Evolutionary conservation across 2,888 invertebrate species (phyloP), one percentile per base, ranked within the genome.

Genomic region (Acanthosoma haemorrhoidale): DNA sequence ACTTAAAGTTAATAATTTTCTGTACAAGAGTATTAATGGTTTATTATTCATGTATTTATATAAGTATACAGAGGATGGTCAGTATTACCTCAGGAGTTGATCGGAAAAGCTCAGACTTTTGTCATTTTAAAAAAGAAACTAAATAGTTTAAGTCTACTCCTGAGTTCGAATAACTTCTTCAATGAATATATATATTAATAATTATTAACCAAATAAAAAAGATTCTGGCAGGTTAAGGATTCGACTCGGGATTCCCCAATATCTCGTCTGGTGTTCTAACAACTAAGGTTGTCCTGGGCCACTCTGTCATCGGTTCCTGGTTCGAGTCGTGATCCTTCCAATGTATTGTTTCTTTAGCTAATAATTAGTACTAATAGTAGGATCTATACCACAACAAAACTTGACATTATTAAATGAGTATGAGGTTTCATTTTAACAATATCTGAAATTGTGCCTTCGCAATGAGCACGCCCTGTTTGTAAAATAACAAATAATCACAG

Each of bases 401-500:
- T n/a, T n/a, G n/a, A n/a, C n/a, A n/a, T n/a, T n/a, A n/a, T n/a
- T n/a, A n/a, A n/a, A n/a, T n/a, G n/a, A n/a, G n/a, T n/a, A n/a
- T n/a, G n/a, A n/a, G n/a, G n/a, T 39, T 4, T 39, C 16, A 15
- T 39, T 39, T 15, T 3, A 1, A 16, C 11, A 43, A 21, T 43
- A n/a, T 43, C 13, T 4, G 43, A 21, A 43, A 21, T 1, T 21
- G 43, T 21, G 18, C 43, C 5, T 21, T 43, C 21, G 11, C 43
- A 43, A 43, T 43, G 43, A 43, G 21, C 4, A 18, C 8, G 43
- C 13, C 32, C 31, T 6, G 21, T 21, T 58, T 57, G 41, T 59
- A 70, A 67, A 70, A 68, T 70, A 70, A 68, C 60, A 60, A 64
- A 64, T 29, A 70, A 70, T 70, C 70, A 70, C 70, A 70, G 70